Evolutionary conservation across 2,113 vertebrate species (phyloP).

Genomic region (Ahaetulla prasina): DNA sequence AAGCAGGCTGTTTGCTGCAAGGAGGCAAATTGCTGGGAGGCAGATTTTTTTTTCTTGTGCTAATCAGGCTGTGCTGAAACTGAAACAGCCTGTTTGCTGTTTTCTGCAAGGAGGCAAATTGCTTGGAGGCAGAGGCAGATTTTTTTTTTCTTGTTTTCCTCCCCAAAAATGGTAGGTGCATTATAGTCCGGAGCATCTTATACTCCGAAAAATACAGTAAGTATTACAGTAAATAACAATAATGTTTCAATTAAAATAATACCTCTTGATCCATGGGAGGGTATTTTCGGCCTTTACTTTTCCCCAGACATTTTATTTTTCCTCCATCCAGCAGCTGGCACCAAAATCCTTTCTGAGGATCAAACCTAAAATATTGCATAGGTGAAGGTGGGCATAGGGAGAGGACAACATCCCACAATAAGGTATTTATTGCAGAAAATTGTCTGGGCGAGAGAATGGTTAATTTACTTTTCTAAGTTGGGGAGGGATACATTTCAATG

Average conservation of each 20-base stretch:
- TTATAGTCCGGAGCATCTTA: no score
- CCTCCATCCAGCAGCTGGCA: constrained; percentile 93
- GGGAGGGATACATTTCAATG: constrained; percentile 24
- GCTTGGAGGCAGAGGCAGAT: no score
- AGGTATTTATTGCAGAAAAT: not conserved
- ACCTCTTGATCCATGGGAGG: constrained; percentile 94
- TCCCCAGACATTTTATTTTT: constrained; percentile 95
- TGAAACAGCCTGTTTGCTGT: no score
- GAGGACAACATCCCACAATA: constrained; percentile 2
- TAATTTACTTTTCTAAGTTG: not conserved
- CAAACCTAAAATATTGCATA: constrained; percentile 75
- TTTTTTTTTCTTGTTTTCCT: no score
- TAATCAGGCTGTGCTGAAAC: no score
- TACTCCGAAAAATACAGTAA: not conserved
- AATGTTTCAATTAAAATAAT: constrained; percentile 20
- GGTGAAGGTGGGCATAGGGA: not conserved
- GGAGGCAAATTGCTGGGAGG: no score
- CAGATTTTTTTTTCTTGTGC: no score
- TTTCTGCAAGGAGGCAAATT: no score
- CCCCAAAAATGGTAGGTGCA: no score
- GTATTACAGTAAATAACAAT: not conserved
- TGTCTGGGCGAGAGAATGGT: not conserved
- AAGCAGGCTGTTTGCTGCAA: no score
- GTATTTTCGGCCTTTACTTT: constrained; percentile 94
- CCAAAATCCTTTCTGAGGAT: constrained; percentile 98